Conservation (phyloP, 2,888 invertebrate genomes). For the Pseudoips prasinana region DNA sequence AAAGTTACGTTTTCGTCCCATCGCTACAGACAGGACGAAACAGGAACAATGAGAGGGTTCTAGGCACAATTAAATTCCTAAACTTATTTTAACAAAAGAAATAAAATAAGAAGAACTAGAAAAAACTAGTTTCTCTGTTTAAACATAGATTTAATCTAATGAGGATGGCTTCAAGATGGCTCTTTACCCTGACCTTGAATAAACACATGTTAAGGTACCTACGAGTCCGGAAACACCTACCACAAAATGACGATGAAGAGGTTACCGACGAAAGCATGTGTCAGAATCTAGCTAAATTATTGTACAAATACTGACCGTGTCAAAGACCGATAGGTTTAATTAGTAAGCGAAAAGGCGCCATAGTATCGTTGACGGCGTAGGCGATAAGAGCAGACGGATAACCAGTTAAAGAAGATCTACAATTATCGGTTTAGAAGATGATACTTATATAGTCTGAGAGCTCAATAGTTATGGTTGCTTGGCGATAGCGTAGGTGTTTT, state of each 20-base stretch:
- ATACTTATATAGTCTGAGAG: conserved; percentile 27
- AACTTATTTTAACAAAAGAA: too few relatives aligned
- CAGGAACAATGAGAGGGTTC: too few relatives aligned
- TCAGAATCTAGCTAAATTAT: conserved; percentile 45
- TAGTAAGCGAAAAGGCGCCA: conserved; percentile 69
- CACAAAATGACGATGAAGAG: conserved; percentile 15
- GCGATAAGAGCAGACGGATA: conserved; percentile 46
- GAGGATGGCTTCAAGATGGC: too few relatives aligned
- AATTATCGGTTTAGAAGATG: conserved; percentile 30
- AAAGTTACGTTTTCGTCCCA: too few relatives aligned
- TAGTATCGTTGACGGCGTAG: conserved; percentile 52
- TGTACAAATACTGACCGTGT: conserved; percentile 59
- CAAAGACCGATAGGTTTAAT: conserved; percentile 76
- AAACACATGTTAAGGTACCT: too few relatives aligned
- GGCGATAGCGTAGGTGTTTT: conserved; percentile 57
- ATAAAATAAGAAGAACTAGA: too few relatives aligned
- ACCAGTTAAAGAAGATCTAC: conserved; percentile 41
- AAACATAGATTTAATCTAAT: too few relatives aligned
- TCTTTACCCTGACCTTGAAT: too few relatives aligned
- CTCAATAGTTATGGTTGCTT: conserved; percentile 36
- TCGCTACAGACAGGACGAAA: too few relatives aligned
- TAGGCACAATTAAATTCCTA: too few relatives aligned
- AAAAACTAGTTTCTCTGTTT: too few relatives aligned
- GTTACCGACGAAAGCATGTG: conserved; percentile 29
- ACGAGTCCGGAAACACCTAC: not conserved